phyloP scores from a whole-genome alignment of 2,888 invertebrate genomes.

The Pristionchus fissidentatus region DNA sequence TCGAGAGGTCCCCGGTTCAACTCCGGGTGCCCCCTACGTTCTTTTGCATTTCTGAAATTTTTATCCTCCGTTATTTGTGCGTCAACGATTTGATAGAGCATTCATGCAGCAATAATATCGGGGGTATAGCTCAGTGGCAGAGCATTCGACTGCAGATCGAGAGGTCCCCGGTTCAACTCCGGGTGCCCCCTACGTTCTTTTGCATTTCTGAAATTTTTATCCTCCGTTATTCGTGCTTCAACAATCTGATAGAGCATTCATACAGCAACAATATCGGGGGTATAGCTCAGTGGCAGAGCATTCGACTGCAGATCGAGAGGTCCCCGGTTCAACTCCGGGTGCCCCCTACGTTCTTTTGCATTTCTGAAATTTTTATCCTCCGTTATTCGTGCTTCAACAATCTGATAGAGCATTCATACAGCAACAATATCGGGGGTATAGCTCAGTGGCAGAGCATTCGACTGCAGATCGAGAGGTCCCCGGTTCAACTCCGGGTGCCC shows the following conservation, averaged over 20 bases:
- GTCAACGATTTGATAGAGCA: too few species aligned
- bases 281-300: constrained; percentile 75
- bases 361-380: too few species aligned
- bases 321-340: constrained; percentile 73
- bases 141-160: constrained; percentile 75
- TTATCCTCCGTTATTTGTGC: too few species aligned
- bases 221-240: too few species aligned
- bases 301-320: constrained; percentile 75
- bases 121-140: constrained; percentile 74
- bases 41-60: too few species aligned
- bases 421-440: constrained; percentile 66
- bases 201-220: too few species aligned
- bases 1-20: constrained; percentile 75
- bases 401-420: too few species aligned
- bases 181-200: constrained; percentile 63
- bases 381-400: too few species aligned
- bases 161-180: constrained; percentile 74
- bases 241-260: too few species aligned
- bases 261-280: constrained; percentile 61
- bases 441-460: constrained; percentile 75
- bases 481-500: constrained; percentile 72
- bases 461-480: constrained; percentile 75
- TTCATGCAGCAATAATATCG: too few species aligned
- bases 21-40: constrained; percentile 65
- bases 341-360: constrained; percentile 62